Evolutionary conservation across 2,797 vertebrate species (phyloP).

Genomic region (Meriones psammophilus): DNA sequence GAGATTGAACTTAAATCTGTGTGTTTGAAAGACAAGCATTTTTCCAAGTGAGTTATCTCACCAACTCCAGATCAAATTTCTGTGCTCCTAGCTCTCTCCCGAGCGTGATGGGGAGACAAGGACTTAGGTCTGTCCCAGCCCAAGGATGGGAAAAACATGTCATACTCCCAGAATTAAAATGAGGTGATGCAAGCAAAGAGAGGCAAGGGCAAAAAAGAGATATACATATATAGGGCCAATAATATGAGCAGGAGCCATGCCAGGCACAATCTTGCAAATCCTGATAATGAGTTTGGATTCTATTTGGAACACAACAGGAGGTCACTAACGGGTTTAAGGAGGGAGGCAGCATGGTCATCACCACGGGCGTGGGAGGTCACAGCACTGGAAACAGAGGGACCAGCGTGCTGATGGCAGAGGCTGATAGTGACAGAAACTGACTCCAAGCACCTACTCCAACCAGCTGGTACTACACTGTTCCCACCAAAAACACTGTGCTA

Average conservation of each 20-base stretch:
- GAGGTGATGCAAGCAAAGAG: background rate
- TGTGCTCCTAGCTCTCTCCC: background rate
- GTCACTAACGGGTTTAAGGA: background rate
- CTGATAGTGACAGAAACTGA: background rate
- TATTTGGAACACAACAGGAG: background rate
- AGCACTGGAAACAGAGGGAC: background rate
- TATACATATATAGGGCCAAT: too few species aligned
- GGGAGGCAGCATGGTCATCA: background rate
- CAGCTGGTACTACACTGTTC: background rate
- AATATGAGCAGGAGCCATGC: background rate
- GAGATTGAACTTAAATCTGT: background rate
- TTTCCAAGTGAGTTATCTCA: background rate
- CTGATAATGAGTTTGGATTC: background rate
- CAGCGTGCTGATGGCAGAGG: background rate
- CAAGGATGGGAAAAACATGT: accelerated
- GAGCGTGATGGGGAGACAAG: background rate
- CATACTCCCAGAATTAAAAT: background rate
- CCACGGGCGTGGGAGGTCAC: background rate
- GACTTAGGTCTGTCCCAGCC: background rate
- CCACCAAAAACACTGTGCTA: background rate
- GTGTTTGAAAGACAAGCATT: background rate
- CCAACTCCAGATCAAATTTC: background rate
- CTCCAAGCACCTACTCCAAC: background rate
- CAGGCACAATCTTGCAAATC: background rate
- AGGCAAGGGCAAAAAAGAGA: background rate